phyloP scores from a whole-genome alignment of 2,113 vertebrate species.

The Dermatemys mawii region DNA sequence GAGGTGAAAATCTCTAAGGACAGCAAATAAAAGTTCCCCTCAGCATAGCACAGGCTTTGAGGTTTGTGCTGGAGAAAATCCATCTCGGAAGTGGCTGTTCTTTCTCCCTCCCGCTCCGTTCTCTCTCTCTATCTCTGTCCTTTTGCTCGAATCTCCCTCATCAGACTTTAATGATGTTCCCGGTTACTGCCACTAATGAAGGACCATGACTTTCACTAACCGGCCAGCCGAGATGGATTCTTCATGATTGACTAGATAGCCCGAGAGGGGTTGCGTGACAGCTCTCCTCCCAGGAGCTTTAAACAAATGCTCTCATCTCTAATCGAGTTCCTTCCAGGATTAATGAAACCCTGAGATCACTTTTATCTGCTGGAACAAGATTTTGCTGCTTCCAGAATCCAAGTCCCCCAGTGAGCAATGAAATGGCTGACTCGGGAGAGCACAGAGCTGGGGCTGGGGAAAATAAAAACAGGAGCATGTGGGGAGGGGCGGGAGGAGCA shows the following conservation, averaged over 20 bases:
- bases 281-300: background rate
- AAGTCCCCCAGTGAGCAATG: background rate
- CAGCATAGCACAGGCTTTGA: background rate
- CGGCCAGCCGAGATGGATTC: background rate
- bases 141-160: background rate
- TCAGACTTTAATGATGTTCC: conserved; percentile 1
- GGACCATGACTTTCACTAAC: background rate
- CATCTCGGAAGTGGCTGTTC: background rate
- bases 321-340: background rate
- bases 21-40: background rate
- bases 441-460: background rate
- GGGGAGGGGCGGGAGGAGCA: too few species aligned
- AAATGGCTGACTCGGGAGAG: background rate
- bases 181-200: background rate
- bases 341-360: background rate
- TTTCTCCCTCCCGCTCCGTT: background rate
- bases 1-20: background rate
- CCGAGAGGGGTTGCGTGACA: background rate
- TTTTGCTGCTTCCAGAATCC: background rate
- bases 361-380: background rate
- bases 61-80: rapidly evolving
- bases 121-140: background rate
- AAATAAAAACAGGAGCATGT: too few species aligned
- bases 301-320: background rate
- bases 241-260: background rate